Evolutionary conservation across 2,888 invertebrate genomes (phyloP).

Genomic region (Noctua pronuba): DNA sequence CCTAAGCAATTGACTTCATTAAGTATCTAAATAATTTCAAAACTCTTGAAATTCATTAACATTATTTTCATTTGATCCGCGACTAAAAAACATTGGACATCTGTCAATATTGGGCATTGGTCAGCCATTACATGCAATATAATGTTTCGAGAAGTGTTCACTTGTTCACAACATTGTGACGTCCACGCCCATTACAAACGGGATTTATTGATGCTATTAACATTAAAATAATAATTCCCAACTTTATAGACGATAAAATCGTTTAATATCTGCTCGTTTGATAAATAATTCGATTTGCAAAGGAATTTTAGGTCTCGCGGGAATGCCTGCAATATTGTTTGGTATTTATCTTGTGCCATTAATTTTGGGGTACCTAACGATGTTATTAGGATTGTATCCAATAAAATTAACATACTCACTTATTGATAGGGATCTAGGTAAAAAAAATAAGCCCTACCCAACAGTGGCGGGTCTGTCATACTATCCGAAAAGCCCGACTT

Average conservation of each 20-base stretch:
- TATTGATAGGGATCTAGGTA: neutral
- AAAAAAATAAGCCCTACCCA: neutral
- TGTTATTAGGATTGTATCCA: slow-evolving; percentile 15
- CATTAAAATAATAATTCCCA: slow-evolving; percentile 87
- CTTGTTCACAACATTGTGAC: slow-evolving; percentile 76
- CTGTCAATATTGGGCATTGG: neutral
- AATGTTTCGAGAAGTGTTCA: slow-evolving; percentile 21
- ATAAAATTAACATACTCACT: slow-evolving; percentile 1
- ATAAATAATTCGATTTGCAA: slow-evolving; percentile 85
- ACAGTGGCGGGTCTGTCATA: no score
- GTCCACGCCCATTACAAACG: slow-evolving; percentile 74
- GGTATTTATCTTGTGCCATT: slow-evolving; percentile 49
- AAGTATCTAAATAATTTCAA: neutral
- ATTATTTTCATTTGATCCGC: neutral
- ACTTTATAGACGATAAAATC: slow-evolving; percentile 87
- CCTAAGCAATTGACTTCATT: neutral
- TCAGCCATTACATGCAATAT: slow-evolving; percentile 20
- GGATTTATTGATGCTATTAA: slow-evolving; percentile 86
- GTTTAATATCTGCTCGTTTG: slow-evolving; percentile 85
- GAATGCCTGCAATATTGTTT: slow-evolving; percentile 57
- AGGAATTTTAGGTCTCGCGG: slow-evolving; percentile 66
- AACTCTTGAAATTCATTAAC: neutral
- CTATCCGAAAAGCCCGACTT: no score
- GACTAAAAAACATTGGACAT: neutral
- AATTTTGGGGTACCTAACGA: slow-evolving; percentile 61